Conservation (phyloP, 1,140 invertebrate species). For the Paraescarpia echinospica region DNA sequence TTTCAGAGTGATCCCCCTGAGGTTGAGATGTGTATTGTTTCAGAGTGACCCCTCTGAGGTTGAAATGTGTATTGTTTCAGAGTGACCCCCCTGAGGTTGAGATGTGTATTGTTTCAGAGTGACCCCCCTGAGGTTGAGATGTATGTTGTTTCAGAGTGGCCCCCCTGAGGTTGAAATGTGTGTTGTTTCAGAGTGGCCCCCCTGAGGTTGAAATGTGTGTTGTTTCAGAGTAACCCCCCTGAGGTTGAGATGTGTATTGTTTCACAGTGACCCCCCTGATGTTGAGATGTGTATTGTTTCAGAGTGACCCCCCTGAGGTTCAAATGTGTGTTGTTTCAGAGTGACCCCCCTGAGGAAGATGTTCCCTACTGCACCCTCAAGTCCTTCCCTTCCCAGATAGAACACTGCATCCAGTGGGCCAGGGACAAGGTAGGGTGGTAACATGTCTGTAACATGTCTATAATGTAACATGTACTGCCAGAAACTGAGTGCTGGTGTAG, state of each 20-base stretch:
- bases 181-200: not conserved
- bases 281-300: not conserved
- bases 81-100: not conserved
- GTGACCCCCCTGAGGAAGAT: constrained; percentile 97
- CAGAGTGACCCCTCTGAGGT: constrained; percentile 88
- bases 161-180: no score
- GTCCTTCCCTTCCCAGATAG: constrained; percentile 98
- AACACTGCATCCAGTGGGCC: constrained; percentile 96
- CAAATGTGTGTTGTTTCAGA: constrained; percentile 69
- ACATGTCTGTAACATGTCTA: not conserved
- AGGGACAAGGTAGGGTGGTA: constrained; percentile 54
- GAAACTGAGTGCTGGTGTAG: no score
- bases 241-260: not conserved
- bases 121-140: constrained; percentile 95
- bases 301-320: not conserved
- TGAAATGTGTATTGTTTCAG: not conserved
- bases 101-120: constrained; percentile 73
- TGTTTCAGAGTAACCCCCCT: constrained; percentile 94
- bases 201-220: not conserved
- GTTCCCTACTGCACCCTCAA: constrained; percentile 99
- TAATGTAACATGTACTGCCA: not conserved
- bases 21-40: constrained; percentile 59
- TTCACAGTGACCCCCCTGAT: no score
- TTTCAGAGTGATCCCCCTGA: no score
- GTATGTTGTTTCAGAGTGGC: constrained; percentile 82